Evolutionary conservation across 2,797 vertebrate species (phyloP).

Genomic region (Sus cebifrons): DNA sequence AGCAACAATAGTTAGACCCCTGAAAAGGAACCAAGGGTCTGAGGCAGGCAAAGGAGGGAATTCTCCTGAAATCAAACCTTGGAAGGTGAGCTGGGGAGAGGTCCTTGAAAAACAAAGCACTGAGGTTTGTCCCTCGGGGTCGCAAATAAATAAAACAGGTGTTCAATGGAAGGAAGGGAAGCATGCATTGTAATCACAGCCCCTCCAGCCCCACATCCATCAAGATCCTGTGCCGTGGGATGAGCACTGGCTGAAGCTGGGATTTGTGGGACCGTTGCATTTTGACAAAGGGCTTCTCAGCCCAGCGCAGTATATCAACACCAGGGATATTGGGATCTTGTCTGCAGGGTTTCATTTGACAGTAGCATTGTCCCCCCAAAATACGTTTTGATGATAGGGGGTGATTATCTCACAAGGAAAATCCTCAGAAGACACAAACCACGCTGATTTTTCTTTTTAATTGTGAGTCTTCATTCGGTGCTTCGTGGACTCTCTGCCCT

Average conservation of each 20-base stretch:
- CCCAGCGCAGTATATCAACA: background rate
- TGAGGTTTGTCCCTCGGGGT: background rate
- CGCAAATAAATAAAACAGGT: slow-evolving; percentile 24
- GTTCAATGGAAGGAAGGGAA: background rate
- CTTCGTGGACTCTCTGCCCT: background rate
- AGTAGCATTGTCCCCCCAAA: background rate
- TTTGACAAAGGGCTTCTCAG: background rate
- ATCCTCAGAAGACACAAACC: background rate
- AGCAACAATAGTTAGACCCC: background rate
- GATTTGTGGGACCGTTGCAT: background rate
- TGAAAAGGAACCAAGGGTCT: background rate
- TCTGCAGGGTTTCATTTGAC: background rate
- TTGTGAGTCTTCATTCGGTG: background rate
- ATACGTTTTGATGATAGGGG: background rate
- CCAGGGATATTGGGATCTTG: background rate
- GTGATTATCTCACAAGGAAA: slow-evolving; percentile 5
- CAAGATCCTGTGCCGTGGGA: background rate
- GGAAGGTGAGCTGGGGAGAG: background rate
- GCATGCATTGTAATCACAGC: no score
- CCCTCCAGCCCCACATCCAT: background rate
- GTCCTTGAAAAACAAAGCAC: background rate
- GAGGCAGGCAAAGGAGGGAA: background rate
- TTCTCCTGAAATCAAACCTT: background rate
- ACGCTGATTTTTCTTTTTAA: background rate
- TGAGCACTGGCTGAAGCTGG: background rate